Evolutionary conservation across 2,888 invertebrate species (phyloP).

Genomic region (Scaptomyza cyrtandrae): DNA sequence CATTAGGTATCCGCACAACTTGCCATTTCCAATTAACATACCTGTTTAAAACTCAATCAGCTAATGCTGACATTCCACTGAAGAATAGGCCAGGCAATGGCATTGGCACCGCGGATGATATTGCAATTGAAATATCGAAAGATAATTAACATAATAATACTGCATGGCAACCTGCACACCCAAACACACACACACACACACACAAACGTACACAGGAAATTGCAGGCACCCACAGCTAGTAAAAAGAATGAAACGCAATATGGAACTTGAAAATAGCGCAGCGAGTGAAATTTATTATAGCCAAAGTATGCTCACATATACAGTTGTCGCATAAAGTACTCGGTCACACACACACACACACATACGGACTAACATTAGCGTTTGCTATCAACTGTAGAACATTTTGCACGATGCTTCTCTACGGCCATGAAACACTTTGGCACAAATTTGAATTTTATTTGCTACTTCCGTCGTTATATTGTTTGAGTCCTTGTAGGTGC

Average conservation of each 20-base stretch:
- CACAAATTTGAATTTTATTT: conserved; percentile 81
- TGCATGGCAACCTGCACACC: conserved; percentile 22
- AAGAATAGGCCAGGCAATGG: background rate
- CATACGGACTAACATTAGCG: conserved; percentile 60
- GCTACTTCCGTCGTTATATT: conserved; percentile 76
- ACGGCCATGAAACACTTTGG: conserved; percentile 73
- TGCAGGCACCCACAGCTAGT: conserved; percentile 21
- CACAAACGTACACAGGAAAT: background rate
- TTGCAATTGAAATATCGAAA: conserved; percentile 70
- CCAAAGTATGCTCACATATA: conserved; percentile 16
- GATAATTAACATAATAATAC: conserved; percentile 74
- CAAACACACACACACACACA: background rate
- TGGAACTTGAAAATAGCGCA: conserved; percentile 55
- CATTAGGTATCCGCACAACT: background rate
- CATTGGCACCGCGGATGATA: conserved; percentile 29
- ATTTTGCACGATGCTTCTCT: conserved; percentile 47
- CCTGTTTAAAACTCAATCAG: conserved; percentile 15
- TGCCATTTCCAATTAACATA: no score
- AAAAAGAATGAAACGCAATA: conserved; percentile 63
- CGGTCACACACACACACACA: conserved; percentile 28
- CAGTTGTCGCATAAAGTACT: conserved; percentile 58
- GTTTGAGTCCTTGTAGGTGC: conserved; percentile 60
- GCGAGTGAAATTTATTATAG: conserved; percentile 62
- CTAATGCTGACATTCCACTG: background rate
- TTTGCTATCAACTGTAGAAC: conserved; percentile 64